Percentiles rank a stretch among this genome's conserved stretches.
These are phyloP conservation scores for Melanocharis versteri DNA, from an alignment of 2,113 vertebrate species.

Conservation along the genomic window DNA sequence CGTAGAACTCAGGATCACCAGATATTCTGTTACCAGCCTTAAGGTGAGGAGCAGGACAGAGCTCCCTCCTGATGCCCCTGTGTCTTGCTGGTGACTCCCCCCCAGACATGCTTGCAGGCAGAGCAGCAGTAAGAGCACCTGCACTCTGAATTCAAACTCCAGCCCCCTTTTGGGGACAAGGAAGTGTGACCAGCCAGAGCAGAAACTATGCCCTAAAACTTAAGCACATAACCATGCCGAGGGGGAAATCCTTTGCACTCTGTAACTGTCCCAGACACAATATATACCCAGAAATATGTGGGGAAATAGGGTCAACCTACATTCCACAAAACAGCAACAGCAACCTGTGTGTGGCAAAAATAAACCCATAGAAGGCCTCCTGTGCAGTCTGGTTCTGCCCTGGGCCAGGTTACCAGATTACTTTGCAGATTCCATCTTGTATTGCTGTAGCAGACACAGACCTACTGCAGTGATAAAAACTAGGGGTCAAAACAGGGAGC, in stretches of 20 bases:
- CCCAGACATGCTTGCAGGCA: background rate
- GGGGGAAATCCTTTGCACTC: background rate
- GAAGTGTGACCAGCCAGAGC: background rate
- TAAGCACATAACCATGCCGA: background rate
- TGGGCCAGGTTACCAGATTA: background rate
- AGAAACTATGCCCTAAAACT: background rate
- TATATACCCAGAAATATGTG: accelerated
- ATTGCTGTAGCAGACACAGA: background rate
- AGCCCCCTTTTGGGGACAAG: background rate
- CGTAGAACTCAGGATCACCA: background rate
- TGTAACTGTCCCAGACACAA: background rate
- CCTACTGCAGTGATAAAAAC: background rate
- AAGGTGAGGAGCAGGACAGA: background rate
- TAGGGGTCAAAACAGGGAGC: background rate
- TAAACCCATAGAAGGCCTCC: background rate
- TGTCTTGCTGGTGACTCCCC: background rate
- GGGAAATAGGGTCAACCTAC: background rate
- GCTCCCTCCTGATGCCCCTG: background rate
- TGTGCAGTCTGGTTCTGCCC: background rate
- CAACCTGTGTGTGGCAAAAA: background rate
- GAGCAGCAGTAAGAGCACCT: background rate
- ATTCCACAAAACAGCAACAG: background rate
- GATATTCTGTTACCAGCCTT: background rate
- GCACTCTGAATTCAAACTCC: background rate
- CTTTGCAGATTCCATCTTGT: background rate